Evolutionary conservation across 2,113 vertebrate genomes (phyloP).

Genomic region (Nerophis ophidion): DNA sequence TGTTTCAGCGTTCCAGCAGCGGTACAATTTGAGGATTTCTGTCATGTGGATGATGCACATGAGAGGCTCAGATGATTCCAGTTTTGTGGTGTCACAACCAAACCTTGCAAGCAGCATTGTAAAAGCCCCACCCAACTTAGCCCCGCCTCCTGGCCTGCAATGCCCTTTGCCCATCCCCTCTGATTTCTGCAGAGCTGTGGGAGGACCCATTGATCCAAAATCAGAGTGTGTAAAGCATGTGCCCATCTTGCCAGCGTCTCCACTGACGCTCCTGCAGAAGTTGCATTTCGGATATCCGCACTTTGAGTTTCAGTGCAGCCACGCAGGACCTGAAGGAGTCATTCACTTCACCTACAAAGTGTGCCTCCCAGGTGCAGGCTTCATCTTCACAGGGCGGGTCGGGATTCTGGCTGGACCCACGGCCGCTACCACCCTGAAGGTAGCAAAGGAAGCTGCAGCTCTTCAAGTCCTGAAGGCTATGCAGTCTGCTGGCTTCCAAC

Average conservation of each 20-base stretch:
- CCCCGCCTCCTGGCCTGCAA: neutral
- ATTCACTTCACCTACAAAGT: neutral
- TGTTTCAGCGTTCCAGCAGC: neutral
- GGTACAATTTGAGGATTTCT: neutral
- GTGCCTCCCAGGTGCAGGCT: neutral
- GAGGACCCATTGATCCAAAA: neutral
- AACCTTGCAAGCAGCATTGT: no score
- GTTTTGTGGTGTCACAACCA: no score
- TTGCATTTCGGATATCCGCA: neutral
- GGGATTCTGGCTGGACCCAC: neutral
- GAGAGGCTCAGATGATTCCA: neutral
- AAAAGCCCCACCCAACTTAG: no score
- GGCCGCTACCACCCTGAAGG: neutral
- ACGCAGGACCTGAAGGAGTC: neutral
- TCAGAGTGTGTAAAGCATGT: no score
- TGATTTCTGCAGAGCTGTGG: neutral
- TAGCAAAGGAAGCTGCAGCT: neutral
- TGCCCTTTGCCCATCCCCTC: neutral
- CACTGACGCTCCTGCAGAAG: neutral
- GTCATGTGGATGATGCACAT: neutral
- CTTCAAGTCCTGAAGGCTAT: neutral
- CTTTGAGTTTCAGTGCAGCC: neutral
- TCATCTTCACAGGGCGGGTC: neutral
- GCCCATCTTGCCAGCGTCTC: neutral
- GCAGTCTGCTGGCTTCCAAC: neutral